Conservation (phyloP, 2,113 vertebrate species). For the Dascyllus trimaculatus region DNA sequence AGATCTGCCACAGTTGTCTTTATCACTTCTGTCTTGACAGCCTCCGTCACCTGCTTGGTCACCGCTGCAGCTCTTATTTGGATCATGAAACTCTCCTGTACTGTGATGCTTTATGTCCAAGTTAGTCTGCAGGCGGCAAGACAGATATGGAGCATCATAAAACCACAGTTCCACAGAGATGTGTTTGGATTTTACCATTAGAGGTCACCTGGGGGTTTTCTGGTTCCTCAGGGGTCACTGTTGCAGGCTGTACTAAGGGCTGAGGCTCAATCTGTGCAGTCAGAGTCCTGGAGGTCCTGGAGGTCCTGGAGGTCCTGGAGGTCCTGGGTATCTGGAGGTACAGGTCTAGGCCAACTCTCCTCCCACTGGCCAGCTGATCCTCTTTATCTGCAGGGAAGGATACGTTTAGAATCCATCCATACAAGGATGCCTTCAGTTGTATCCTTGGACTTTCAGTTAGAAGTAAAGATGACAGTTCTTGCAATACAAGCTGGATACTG, state of each 20-base stretch:
- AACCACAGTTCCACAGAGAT: neutral
- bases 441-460: too few relatives aligned
- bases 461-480: too few relatives aligned
- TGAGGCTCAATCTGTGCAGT: conserved; percentile 38
- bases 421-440: too few relatives aligned
- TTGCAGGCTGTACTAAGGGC: conserved; percentile 21
- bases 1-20: neutral
- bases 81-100: neutral
- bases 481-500: too few relatives aligned
- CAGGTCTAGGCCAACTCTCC: conserved; percentile 39
- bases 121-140: neutral
- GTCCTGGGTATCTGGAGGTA: conserved; percentile 40
- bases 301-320: conserved; percentile 39
- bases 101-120: neutral
- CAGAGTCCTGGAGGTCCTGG: conserved; percentile 37
- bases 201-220: conserved; percentile 38
- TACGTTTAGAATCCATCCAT: too few relatives aligned
- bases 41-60: neutral
- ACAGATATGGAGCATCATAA: neutral
- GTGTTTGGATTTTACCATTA: too few relatives aligned
- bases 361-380: neutral
- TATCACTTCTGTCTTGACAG: neutral
- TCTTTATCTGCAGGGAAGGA: conserved; percentile 17
- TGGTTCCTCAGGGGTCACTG: conserved; percentile 33
- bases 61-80: neutral